Conservation (phyloP, 2,888 invertebrate species). For the Plusia festucae region DNA sequence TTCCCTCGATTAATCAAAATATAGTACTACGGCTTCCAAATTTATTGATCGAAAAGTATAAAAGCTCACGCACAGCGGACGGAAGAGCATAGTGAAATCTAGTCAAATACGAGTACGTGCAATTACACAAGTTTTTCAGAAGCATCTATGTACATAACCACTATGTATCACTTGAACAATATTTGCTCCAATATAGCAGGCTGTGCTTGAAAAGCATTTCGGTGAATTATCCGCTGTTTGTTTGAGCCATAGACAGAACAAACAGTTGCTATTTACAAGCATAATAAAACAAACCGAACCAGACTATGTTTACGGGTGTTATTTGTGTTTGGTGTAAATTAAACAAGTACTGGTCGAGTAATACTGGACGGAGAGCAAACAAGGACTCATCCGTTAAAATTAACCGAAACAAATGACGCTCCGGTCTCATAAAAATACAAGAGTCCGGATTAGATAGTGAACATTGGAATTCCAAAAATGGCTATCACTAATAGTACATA, state of each 20-base stretch:
- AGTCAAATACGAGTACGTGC: slow-evolving; percentile 18
- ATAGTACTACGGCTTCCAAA: too few relatives aligned
- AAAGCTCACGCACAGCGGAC: not conserved
- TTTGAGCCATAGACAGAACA: slow-evolving; percentile 1
- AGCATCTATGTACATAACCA: too few relatives aligned
- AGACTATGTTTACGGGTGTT: slow-evolving; percentile 7
- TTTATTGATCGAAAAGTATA: slow-evolving; percentile 5
- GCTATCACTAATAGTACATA: too few relatives aligned
- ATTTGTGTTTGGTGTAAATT: slow-evolving; percentile 24
- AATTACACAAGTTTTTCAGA: slow-evolving; percentile 9
- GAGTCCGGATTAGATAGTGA: not conserved
- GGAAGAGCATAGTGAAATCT: not conserved
- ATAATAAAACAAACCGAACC: slow-evolving; percentile 17
- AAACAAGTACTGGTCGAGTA: slow-evolving; percentile 6
- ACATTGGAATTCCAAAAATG: too few relatives aligned
- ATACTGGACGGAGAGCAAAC: slow-evolving; percentile 30
- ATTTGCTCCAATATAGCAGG: slow-evolving; percentile 16
- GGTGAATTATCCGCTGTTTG: slow-evolving; percentile 28
- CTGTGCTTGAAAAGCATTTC: slow-evolving; percentile 17
- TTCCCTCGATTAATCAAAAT: too few relatives aligned
- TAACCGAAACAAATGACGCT: slow-evolving; percentile 42
- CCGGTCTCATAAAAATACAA: not conserved
- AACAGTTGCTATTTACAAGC: slow-evolving; percentile 13
- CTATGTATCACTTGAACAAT: slow-evolving; percentile 5
- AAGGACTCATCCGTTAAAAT: slow-evolving; percentile 28